A percentile compares a stretch with the other conserved stretches of the same genome.
These are phyloP conservation scores for Lepidochitona cinerea DNA, from an alignment of 2,888 invertebrate species.

Conservation along the genomic window DNA sequence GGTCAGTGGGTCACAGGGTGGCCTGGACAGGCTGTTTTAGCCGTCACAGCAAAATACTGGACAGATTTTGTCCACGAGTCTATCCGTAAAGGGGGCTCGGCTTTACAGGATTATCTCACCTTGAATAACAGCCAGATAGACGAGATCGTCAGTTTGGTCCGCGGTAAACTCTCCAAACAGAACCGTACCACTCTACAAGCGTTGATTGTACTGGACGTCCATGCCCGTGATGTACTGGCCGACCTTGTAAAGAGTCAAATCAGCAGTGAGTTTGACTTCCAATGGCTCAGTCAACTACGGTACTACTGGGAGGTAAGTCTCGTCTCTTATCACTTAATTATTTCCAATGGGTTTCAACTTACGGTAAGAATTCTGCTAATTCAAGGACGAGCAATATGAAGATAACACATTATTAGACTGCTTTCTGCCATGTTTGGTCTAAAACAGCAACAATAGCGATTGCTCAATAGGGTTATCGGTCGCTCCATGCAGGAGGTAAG, in stretches of 20 bases:
- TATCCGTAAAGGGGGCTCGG: constrained; percentile 55
- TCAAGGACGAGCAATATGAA: too few species aligned
- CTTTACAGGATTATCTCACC: constrained; percentile 78
- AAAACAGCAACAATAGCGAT: too few species aligned
- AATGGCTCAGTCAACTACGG: constrained; percentile 71
- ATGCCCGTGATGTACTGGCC: constrained; percentile 70
- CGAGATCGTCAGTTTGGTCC: constrained; percentile 86
- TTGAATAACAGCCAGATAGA: constrained; percentile 84
- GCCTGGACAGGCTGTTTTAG: constrained; percentile 73
- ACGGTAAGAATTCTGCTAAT: too few species aligned
- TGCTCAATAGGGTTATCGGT: too few species aligned
- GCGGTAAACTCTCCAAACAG: constrained; percentile 71
- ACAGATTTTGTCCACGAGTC: constrained; percentile 69
- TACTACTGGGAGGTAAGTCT: constrained; percentile 72
- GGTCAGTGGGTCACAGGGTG: constrained; percentile 71
- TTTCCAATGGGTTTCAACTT: too few species aligned
- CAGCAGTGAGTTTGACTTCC: constrained; percentile 70
- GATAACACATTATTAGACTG: too few species aligned
- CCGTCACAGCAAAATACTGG: constrained; percentile 70
- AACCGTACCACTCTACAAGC: constrained; percentile 71
- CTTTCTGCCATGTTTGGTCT: too few species aligned
- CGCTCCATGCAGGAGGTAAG: too few species aligned
- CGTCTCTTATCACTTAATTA: too few species aligned
- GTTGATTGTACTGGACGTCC: constrained; percentile 82
- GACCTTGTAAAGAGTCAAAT: constrained; percentile 60